phyloP scores from a whole-genome alignment of 1,140 invertebrate species.

The Callitettix versicolor region DNA sequence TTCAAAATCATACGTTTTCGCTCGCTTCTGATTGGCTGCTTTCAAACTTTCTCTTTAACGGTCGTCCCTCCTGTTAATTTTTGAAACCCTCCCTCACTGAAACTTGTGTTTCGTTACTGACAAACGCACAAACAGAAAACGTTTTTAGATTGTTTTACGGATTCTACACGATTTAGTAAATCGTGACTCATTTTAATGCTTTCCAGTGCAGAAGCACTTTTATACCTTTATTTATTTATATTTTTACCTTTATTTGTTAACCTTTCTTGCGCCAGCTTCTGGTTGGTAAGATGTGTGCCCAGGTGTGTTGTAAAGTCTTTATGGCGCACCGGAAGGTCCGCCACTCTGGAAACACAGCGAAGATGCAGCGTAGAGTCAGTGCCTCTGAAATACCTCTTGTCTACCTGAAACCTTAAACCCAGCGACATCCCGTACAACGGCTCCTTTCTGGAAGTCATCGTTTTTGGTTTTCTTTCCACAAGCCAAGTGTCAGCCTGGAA shows the following conservation, averaged over 20 bases:
- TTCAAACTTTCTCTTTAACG: no score
- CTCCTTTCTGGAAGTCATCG: slow-evolving; percentile 8
- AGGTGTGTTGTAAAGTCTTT: slow-evolving; percentile 11
- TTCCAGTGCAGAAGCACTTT: no score
- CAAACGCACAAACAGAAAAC: no score
- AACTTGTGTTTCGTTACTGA: no score
- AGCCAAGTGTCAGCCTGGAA: slow-evolving; percentile 19
- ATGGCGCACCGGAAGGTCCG: slow-evolving; percentile 36
- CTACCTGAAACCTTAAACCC: slow-evolving; percentile 19
- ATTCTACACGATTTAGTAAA: no score
- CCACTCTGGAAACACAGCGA: slow-evolving; percentile 70
- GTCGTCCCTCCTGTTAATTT: no score
- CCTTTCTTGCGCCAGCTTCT: slow-evolving; percentile 17
- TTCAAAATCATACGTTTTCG: no score
- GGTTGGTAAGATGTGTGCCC: slow-evolving; percentile 7
- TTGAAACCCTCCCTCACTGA: no score
- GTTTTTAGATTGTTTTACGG: no score
- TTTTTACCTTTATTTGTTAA: not conserved
- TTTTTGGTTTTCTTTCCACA: slow-evolving; percentile 8
- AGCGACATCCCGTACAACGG: slow-evolving; percentile 17
- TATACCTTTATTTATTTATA: no score
- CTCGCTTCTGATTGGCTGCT: no score
- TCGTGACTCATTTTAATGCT: no score
- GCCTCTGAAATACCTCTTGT: slow-evolving; percentile 20
- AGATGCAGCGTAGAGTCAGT: slow-evolving; percentile 29